phyloP scores from a whole-genome alignment of 2,797 vertebrate genomes.

The Bovichtus variegatus region DNA sequence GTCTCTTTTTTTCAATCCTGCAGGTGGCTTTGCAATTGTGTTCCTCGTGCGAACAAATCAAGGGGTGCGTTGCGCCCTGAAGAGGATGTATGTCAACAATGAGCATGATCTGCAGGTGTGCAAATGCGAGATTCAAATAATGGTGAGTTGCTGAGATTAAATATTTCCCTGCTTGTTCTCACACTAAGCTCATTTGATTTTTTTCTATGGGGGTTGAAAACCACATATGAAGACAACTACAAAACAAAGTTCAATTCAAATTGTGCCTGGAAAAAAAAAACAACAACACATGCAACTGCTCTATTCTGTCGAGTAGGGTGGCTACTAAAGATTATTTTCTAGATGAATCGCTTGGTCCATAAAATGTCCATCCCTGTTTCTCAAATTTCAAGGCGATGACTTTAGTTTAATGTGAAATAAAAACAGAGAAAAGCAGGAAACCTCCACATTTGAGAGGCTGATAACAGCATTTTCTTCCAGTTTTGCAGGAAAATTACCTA shows the following conservation, averaged over 20 bases:
- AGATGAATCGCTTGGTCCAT: too few species aligned
- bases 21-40: slow-evolving; percentile 97
- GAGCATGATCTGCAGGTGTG: slow-evolving; percentile 97
- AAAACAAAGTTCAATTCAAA: slow-evolving; percentile 2
- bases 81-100: slow-evolving; percentile 99
- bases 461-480: too few species aligned
- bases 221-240: background rate
- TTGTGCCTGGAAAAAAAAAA: background rate
- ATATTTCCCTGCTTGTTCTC: background rate
- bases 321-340: too few species aligned
- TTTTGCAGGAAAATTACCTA: too few species aligned
- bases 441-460: too few species aligned
- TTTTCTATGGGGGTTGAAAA: background rate
- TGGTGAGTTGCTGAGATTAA: slow-evolving; percentile 87
- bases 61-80: slow-evolving; percentile 95
- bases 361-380: too few species aligned
- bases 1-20: slow-evolving; percentile 16
- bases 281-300: background rate
- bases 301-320: background rate
- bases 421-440: too few species aligned
- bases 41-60: slow-evolving; percentile 95
- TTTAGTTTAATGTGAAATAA: too few species aligned
- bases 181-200: background rate
- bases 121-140: slow-evolving; percentile 97
- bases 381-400: too few species aligned